phyloP scores from a whole-genome alignment of 2,797 vertebrate species.

The Platalea minor region DNA sequence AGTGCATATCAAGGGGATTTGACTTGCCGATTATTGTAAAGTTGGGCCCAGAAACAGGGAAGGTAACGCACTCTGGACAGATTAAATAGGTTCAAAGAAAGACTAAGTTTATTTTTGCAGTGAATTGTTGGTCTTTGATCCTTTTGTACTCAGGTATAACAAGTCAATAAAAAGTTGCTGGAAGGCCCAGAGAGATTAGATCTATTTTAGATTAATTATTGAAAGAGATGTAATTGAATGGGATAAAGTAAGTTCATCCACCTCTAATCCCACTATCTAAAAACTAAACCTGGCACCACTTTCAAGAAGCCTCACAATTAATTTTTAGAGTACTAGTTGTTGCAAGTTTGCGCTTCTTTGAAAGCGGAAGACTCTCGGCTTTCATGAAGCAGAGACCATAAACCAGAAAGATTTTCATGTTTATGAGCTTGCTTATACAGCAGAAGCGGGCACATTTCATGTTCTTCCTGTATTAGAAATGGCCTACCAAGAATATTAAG shows the following conservation, averaged over 20 bases:
- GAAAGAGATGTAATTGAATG: not conserved
- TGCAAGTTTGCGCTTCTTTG: not conserved
- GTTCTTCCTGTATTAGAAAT: not conserved
- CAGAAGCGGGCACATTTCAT: not conserved
- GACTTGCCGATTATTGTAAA: not conserved
- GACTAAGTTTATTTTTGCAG: not conserved
- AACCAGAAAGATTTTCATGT: not conserved
- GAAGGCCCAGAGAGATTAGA: not conserved
- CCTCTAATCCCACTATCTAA: not conserved
- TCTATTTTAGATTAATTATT: not conserved
- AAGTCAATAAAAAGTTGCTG: not conserved
- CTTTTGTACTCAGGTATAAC: not conserved
- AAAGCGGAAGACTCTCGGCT: not conserved
- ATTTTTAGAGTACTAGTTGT: not conserved
- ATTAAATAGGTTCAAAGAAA: not conserved
- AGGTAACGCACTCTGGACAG: not conserved
- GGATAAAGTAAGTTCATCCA: not conserved
- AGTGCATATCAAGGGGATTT: not conserved
- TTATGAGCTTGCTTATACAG: not conserved
- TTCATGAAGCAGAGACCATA: not conserved
- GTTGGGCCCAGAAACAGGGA: not conserved
- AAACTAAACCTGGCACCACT: not conserved
- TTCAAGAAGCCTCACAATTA: not conserved
- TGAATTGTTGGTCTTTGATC: not conserved
- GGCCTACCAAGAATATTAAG: not conserved